Base-by-base conservation (phyloP, 2,797 vertebrate genomes). In the Poeciliopsis infans region DNA sequence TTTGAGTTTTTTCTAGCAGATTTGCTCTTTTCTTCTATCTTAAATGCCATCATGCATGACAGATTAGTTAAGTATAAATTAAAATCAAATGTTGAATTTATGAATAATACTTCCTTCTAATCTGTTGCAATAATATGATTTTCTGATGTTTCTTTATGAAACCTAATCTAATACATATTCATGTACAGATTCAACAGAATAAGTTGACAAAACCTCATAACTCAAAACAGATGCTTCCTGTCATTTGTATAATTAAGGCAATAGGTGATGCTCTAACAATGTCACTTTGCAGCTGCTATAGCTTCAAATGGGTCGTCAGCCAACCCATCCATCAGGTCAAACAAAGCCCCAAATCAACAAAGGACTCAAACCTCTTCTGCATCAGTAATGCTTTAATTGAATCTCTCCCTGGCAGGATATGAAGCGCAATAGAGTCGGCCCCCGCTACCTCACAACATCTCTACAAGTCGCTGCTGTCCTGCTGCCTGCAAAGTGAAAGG, bases 391-490 rank as follows among this genome's bases (percentile, higher is more conserved):
- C 78, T 82, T 86, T 80, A 89, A 87, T 79, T 87, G 81, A 88
- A 87, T 81, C 77, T 86, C 87, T 84, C 77, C 28, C 84, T 73
- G 83, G 83, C 76, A 74, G 87, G 77, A 89, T 84, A 81, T 89
- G 86, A 88, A 79, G 78, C 81, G 79, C 78, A 61, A 64, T 80
- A 80, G 81, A 75, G 73, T 78, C 59, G 45, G 5, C 47, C 78
- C 53, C 49, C 8, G 23, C 80, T 78, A 72, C 84, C 87, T 86
- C 78, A 89, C 87, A 49, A 81, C 77, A 28, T 82, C 91, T 91
- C 88, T 82, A 47, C 87, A 91, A 92, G 89, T 84, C 6, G 4
- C 74, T 49, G 70, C 84, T 76, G 81, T 79, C 88, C 84, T 86
- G 85, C 88, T 86, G 84, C 83, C 82, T 72, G 55, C 31, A 59